Evolutionary conservation across 2,113 vertebrate species (phyloP).

Genomic region (Micromys minutus): DNA sequence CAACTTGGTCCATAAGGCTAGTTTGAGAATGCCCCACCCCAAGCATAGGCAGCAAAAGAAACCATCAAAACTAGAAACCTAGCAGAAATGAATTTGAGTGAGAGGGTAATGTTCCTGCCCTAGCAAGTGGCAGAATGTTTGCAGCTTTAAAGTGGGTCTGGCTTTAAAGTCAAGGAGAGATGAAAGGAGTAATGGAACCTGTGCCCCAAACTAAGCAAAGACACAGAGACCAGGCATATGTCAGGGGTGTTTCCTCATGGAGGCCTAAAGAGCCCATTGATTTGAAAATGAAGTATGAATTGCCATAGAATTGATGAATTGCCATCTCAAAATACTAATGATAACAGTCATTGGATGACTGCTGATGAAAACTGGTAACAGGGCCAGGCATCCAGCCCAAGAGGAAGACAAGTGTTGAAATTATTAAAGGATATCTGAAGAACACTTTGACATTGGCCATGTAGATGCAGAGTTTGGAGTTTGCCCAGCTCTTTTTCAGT

Average conservation of each 20-base stretch:
- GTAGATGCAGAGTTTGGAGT: not conserved
- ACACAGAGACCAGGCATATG: not conserved
- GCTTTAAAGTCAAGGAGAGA: not conserved
- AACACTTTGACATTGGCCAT: not conserved
- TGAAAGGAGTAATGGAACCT: not conserved
- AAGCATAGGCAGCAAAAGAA: not conserved
- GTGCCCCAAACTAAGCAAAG: not conserved
- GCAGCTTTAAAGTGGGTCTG: not conserved
- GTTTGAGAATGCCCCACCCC: not conserved
- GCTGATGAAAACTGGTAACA: not conserved
- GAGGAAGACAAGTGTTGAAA: not conserved
- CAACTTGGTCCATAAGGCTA: not conserved
- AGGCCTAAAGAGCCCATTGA: not conserved
- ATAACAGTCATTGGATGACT: not conserved
- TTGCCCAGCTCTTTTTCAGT: not conserved
- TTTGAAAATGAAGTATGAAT: not conserved
- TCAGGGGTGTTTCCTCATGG: not conserved
- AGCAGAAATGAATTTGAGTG: not conserved
- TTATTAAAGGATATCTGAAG: not conserved
- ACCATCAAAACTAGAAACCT: not conserved
- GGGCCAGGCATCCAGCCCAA: not conserved
- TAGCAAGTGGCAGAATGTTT: not conserved
- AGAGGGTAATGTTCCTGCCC: not conserved
- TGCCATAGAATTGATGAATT: not conserved
- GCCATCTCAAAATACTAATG: not conserved